Percentiles rank a stretch among this genome's conserved stretches.
Evolutionary conservation across 2,797 vertebrate species (phyloP).

Genomic region (Bovichtus variegatus): DNA sequence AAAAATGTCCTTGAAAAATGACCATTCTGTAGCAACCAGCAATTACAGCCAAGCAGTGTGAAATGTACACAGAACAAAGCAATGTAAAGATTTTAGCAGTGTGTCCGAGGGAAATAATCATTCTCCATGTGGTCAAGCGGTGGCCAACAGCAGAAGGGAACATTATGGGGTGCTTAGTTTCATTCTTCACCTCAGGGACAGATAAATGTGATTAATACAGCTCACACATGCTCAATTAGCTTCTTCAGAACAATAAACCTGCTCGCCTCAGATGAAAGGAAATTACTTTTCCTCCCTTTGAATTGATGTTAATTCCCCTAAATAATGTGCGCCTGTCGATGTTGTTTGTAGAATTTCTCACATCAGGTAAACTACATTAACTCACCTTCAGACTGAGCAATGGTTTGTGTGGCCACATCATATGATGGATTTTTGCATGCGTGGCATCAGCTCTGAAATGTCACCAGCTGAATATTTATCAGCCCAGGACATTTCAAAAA

Average conservation of each 20-base stretch:
- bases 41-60: not conserved
- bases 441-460: conserved; percentile 59
- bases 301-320: conserved; percentile 13
- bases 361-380: conserved; percentile 11
- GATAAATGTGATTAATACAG: conserved; percentile 18
- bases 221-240: conserved; percentile 1
- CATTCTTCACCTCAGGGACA: conserved; percentile 14
- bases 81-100: conserved; percentile 11
- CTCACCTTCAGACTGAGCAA: conserved; percentile 1
- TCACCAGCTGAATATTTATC: conserved; percentile 62
- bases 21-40: conserved; percentile 9
- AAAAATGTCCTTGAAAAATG: conserved; percentile 2
- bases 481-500: conserved; percentile 43
- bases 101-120: conserved; percentile 5
- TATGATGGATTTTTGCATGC: conserved; percentile 37
- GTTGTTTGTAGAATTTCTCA: conserved; percentile 8
- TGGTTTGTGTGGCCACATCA: conserved; percentile 27
- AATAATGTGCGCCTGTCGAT: not conserved
- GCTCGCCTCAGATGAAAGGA: not conserved
- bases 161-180: not conserved
- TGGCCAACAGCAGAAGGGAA: conserved; percentile 10
- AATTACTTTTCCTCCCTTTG: not conserved
- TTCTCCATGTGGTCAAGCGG: conserved; percentile 33
- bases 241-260: conserved; percentile 1
- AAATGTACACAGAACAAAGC: conserved; percentile 19